These are phyloP conservation scores for Incurvaria masculella DNA, from an alignment of 2,888 invertebrate genomes.

Conservation along the genomic window DNA sequence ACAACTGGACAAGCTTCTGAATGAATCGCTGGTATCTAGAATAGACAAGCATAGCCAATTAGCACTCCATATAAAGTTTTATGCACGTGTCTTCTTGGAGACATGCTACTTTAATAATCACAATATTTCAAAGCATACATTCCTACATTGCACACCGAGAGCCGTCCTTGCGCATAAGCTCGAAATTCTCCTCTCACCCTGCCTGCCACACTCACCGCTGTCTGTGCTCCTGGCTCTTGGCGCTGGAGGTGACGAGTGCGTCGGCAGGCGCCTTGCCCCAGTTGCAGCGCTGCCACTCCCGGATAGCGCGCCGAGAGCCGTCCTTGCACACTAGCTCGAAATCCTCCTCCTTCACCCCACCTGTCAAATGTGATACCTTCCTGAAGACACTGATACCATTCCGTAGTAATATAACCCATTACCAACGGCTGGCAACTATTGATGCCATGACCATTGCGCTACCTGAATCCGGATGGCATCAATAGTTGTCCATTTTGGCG, in stretches of 20 bases:
- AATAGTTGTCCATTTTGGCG: too few relatives aligned
- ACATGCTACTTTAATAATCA: not conserved
- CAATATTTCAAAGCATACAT: conserved; percentile 64
- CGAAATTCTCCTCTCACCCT: conserved; percentile 68
- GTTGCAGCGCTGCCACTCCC: conserved; percentile 71
- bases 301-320: conserved; percentile 65
- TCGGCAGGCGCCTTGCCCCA: conserved; percentile 86
- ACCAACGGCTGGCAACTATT: too few relatives aligned
- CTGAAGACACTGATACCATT: too few relatives aligned
- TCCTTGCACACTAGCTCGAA: conserved; percentile 83
- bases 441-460: too few relatives aligned
- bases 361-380: too few relatives aligned
- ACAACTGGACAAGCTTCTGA: conserved; percentile 58
- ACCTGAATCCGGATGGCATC: too few relatives aligned
- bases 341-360: conserved; percentile 60
- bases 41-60: too few relatives aligned
- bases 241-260: conserved; percentile 84
- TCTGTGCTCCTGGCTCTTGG: conserved; percentile 57
- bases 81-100: not conserved
- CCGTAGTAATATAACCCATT: too few relatives aligned
- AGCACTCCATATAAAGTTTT: not conserved
- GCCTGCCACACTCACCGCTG: conserved; percentile 45
- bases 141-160: conserved; percentile 65
- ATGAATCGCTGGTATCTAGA: conserved; percentile 63
- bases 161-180: conserved; percentile 80